Evolutionary conservation across 2,888 invertebrate genomes (phyloP).

Genomic region (Hypsopygia costalis): DNA sequence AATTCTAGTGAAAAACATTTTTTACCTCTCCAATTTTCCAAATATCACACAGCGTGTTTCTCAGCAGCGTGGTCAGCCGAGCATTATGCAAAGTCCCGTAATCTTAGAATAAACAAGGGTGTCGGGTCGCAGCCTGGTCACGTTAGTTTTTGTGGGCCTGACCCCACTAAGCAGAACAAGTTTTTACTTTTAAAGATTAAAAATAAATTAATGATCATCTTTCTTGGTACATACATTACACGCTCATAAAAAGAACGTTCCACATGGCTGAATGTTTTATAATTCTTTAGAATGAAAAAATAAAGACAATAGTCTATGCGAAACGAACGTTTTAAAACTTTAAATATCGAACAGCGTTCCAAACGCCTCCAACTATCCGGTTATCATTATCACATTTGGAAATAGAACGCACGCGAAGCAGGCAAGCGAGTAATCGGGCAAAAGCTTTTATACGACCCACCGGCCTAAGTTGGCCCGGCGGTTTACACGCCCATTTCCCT

Average conservation of each 20-base stretch:
- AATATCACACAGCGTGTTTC: constrained; percentile 3
- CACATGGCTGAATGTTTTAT: background rate
- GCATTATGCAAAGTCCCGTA: constrained; percentile 39
- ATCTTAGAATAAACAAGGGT: constrained; percentile 59
- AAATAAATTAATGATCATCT: constrained; percentile 7
- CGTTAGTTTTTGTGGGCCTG: constrained; percentile 40
- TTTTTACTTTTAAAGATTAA: background rate
- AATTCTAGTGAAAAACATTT: constrained; percentile 2
- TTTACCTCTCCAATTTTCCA: background rate
- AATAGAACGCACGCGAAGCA: constrained; percentile 77
- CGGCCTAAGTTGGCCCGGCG: constrained; percentile 46
- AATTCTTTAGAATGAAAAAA: background rate
- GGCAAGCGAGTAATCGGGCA: constrained; percentile 73
- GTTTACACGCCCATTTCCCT: constrained; percentile 61
- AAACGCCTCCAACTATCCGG: constrained; percentile 43
- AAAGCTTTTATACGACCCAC: constrained; percentile 64
- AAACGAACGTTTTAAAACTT: constrained; percentile 8
- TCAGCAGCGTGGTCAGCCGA: constrained; percentile 21
- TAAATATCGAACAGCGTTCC: constrained; percentile 19
- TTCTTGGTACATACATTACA: constrained; percentile 1
- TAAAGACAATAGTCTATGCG: background rate
- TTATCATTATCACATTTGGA: constrained; percentile 78
- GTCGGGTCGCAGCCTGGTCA: constrained; percentile 25
- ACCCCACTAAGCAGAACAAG: constrained; percentile 3
- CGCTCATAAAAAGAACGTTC: background rate